These are phyloP conservation scores for Nymphicus hollandicus DNA, from an alignment of 2,113 vertebrate species.

Conservation along the genomic window DNA sequence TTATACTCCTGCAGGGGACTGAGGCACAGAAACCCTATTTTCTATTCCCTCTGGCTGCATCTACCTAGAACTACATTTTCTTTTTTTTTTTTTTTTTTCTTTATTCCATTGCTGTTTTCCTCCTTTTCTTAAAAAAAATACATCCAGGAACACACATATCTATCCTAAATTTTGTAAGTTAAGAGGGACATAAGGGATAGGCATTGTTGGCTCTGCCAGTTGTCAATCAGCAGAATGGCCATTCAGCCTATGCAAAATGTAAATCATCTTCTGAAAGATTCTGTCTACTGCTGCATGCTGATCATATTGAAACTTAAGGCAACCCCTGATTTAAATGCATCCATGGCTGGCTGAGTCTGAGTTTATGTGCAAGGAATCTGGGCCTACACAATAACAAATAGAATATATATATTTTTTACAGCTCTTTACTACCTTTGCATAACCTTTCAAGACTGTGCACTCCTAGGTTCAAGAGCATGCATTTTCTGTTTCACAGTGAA, in stretches of 20 bases:
- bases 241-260: neutral
- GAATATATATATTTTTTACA: neutral
- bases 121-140: neutral
- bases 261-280: neutral
- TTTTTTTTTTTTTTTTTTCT: rapidly evolving
- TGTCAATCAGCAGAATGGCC: neutral
- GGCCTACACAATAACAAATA: neutral
- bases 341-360: neutral
- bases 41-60: neutral
- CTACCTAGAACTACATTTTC: neutral
- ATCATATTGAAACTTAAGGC: neutral
- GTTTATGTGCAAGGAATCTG: neutral
- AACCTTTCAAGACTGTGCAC: neutral
- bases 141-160: neutral
- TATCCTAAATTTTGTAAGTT: neutral
- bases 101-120: neutral
- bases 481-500: neutral
- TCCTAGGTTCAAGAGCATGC: neutral
- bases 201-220: neutral
- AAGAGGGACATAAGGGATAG: neutral
- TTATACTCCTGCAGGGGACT: neutral
- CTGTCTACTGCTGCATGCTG: neutral
- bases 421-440: neutral
- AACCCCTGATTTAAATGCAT: neutral
- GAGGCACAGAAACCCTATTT: neutral